Evolutionary conservation across 30 jellyfish, hydroid and myxozoan genomes (phyloP), one percentile per base, ranked within the genome.

Genomic region (Hydractinia echinata): DNA sequence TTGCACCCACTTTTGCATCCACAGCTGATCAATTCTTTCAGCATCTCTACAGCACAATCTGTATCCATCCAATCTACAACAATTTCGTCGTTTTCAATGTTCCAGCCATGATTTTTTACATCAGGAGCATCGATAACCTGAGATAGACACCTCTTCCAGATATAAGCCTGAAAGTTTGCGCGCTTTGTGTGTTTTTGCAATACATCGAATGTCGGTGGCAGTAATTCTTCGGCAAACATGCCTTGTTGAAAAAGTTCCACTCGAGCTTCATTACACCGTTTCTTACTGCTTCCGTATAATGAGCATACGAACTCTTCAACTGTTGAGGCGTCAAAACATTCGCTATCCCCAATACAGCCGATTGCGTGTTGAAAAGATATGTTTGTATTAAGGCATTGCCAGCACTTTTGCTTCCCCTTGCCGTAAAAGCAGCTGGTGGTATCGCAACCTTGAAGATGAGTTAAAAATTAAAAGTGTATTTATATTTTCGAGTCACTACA

Each of bases 1-100:
- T 18, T 70, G 86, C 95, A 86, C 16, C 86, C 84, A 4, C 77
- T 79, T 80, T 86, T 86, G 88, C 88, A 76, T 16, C 78, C 74
- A 52, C 74, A 64, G 18, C 18, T 64, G 9, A 64, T 6, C 44
- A 64, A 6, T 64, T 64, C 74, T 64, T 64, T 64, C 18, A 64
- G 74, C 74, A 64, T 6, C 19, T 64, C 74, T 64, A 64, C 74
- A 71, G 50, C 61, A 8, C 61, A 51, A 21, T 71, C n/a, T 7
- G 11, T 10, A 51, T 71, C 81, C 81, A 71, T 79, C 95, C 95
- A 86, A 70, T 86, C 91, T 48, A 86, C 73, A n/a, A 16, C 50
- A 5, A 79, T 61, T 71, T 81, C 61, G 13, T 84, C 94, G 18
- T 6, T 13, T 16, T 56, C 85, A 15, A 76, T 20, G 55, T 72